Conservation (phyloP, 2,888 invertebrate species). For the Isoperla grammatica region DNA sequence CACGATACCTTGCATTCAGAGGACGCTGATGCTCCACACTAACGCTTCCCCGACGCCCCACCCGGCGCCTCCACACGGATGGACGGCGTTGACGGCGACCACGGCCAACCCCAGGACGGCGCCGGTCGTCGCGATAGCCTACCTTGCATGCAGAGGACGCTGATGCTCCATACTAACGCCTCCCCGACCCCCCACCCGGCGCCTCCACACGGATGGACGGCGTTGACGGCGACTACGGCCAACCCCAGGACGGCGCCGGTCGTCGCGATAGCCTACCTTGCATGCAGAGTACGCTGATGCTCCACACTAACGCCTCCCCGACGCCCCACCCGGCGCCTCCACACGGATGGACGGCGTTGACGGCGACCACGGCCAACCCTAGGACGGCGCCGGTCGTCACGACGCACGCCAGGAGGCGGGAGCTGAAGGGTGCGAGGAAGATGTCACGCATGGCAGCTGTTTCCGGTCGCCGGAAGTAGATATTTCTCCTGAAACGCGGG, state of each 20-base stretch:
- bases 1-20: constrained; percentile 62
- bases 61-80: constrained; percentile 27
- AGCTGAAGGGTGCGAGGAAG: constrained; percentile 57
- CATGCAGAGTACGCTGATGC: constrained; percentile 57
- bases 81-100: constrained; percentile 45
- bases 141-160: constrained; percentile 62
- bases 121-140: constrained; percentile 49
- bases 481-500: constrained; percentile 49
- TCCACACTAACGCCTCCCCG: constrained; percentile 56
- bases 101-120: constrained; percentile 48
- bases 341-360: constrained; percentile 40
- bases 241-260: constrained; percentile 49
- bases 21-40: constrained; percentile 57
- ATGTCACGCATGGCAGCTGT: constrained; percentile 57
- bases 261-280: constrained; percentile 55
- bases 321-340: constrained; percentile 38
- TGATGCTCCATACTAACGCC: constrained; percentile 55
- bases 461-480: constrained; percentile 58
- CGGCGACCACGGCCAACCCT: constrained; percentile 47
- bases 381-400: constrained; percentile 48
- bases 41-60: constrained; percentile 50
- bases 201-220: constrained; percentile 31
- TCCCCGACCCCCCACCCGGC: constrained; percentile 45
- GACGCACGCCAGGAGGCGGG: constrained; percentile 50
- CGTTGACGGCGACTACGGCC: constrained; percentile 48